Base-by-base conservation (phyloP, 2,113 vertebrate species). In the Apeltes quadracus region DNA sequence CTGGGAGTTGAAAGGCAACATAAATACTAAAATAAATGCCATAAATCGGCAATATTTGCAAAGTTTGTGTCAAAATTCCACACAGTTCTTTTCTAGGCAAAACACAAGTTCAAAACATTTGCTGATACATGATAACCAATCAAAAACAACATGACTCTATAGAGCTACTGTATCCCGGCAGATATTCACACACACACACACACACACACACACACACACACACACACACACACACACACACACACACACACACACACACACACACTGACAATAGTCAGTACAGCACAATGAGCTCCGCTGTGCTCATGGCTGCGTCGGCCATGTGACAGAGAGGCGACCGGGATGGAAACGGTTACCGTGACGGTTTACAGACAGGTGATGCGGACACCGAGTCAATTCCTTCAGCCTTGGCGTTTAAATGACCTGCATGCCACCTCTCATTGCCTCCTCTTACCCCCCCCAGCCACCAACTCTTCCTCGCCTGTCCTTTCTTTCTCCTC, bases 371-470 rank as follows among this genome's bases (percentile, higher is more conserved):
- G 64, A 88, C 79, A 63, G 83, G 86, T 90, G 84, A 89, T 89
- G 83, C 85, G 88, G 87, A 90, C 66, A 74, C 55, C 87, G 78
- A 88, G 82, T 86, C 83, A 80, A 78, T 91, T 89, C 85, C 81
- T 93, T 94, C 92, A 95, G 94, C 92, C 93, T 95, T 95, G 94
- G 93, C 88, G 93, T 95, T 94, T 94, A 94, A 94, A 93, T 94
- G 87, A 90, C 89, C 78, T 94, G 94, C 94, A 95, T 94, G 95
- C 81, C 81, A 84, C 86, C 86, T 92, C 88, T 87, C 89, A 90
- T 89, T 80, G 69, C 85, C 76, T 76, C 51, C 9, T 22, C 39
- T 48, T 36, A 43, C 25, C 20, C 65, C 27, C 50, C 29, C 59
- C 38, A 57, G 41, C 54, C 56, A 50, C 46, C 50, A 18, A 50